These are phyloP conservation scores for Galleria mellonella DNA, from an alignment of 1,140 invertebrate genomes.

Conservation along the genomic window DNA sequence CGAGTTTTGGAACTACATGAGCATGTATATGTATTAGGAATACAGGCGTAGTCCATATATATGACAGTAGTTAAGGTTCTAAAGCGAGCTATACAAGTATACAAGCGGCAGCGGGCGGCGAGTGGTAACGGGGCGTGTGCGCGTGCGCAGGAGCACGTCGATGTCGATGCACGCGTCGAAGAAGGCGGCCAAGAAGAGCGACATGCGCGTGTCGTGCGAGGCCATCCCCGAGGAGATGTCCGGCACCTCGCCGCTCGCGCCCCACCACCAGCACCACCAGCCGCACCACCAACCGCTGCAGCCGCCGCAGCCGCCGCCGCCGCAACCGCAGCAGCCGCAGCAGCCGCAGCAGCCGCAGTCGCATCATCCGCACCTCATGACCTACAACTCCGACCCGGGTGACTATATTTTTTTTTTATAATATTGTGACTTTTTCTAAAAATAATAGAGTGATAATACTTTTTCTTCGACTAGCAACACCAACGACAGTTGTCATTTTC, in stretches of 20 bases:
- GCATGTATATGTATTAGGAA: too few species aligned
- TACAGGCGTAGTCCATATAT: too few species aligned
- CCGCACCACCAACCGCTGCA: too few species aligned
- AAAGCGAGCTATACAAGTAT: too few species aligned
- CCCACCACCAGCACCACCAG: background rate
- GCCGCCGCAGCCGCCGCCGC: too few species aligned
- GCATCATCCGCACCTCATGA: slow-evolving; percentile 38
- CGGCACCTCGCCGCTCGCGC: slow-evolving; percentile 61
- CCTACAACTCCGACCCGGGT: slow-evolving; percentile 68
- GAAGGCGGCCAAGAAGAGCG: slow-evolving; percentile 81
- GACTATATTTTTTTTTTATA: background rate
- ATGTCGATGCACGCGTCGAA: slow-evolving; percentile 68
- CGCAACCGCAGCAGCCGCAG: too few species aligned
- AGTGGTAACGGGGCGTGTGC: too few species aligned
- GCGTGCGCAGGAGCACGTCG: slow-evolving; percentile 31
- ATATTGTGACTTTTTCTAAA: background rate
- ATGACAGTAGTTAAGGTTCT: too few species aligned
- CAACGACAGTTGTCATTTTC: too few species aligned
- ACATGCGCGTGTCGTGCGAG: slow-evolving; percentile 89
- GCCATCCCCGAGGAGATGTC: slow-evolving; percentile 92
- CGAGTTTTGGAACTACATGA: too few species aligned
- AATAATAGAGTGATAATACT: background rate
- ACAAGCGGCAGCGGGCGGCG: too few species aligned
- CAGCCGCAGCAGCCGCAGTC: slow-evolving; percentile 3
- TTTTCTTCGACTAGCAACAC: too few species aligned